phyloP scores from a whole-genome alignment of 2,113 vertebrate species.

The Protobothrops mucrosquamatus region DNA sequence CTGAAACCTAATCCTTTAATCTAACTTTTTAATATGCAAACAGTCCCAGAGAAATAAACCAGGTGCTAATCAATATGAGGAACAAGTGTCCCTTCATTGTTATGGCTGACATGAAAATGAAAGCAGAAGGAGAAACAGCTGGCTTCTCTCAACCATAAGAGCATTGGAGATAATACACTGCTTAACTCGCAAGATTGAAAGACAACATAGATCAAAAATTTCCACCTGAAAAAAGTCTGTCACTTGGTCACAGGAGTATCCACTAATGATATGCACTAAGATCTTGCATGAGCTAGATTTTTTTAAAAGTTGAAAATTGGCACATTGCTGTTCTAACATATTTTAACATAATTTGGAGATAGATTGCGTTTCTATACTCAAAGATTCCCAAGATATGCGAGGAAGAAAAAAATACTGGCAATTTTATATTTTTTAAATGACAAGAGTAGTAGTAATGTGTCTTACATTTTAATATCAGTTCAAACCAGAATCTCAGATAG shows the following conservation, averaged over 20 bases:
- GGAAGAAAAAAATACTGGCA: neutral
- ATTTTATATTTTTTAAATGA: neutral
- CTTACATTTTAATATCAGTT: neutral
- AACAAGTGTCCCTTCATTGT: neutral
- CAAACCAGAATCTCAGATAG: neutral
- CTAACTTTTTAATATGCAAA: neutral
- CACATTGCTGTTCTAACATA: neutral
- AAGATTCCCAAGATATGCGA: neutral
- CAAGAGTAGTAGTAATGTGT: neutral
- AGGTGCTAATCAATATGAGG: neutral
- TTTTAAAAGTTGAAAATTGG: neutral
- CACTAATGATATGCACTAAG: neutral
- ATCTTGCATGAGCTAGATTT: neutral
- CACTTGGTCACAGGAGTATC: neutral
- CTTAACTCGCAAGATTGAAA: neutral
- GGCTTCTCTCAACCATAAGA: neutral
- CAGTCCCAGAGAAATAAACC: neutral
- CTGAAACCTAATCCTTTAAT: neutral
- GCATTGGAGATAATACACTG: neutral
- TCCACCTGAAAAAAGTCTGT: neutral
- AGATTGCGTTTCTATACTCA: neutral
- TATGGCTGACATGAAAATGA: neutral
- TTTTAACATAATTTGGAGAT: neutral
- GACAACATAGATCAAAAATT: conserved; percentile 6
- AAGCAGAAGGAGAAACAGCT: neutral